Evolutionary conservation across 2,113 vertebrate species (phyloP).

Genomic region (Anhinga anhinga): DNA sequence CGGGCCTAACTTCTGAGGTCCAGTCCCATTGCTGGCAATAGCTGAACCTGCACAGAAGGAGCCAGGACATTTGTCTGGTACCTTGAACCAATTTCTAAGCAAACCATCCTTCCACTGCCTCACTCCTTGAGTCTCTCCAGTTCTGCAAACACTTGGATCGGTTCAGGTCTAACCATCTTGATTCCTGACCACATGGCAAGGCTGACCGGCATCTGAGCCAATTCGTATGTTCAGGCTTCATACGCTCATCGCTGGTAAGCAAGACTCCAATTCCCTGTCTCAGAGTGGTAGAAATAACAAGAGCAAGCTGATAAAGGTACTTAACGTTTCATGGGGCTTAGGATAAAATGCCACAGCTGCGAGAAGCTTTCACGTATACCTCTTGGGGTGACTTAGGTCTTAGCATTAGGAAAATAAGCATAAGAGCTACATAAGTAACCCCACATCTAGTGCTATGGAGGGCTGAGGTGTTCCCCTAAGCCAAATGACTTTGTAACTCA

Average conservation of each 20-base stretch:
- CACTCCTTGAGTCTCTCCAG: not conserved
- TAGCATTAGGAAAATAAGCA: not conserved
- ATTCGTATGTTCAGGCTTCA: not conserved
- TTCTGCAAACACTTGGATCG: not conserved
- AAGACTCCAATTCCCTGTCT: not conserved
- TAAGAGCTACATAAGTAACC: not conserved
- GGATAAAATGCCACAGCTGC: not conserved
- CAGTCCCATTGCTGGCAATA: not conserved
- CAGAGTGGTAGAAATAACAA: not conserved
- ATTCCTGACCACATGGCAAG: not conserved
- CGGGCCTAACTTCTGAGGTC: not conserved
- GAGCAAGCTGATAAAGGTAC: not conserved
- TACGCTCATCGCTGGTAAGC: not conserved
- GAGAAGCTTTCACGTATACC: not conserved
- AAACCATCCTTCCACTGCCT: not conserved
- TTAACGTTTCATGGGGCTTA: not conserved
- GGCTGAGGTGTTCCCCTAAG: not conserved
- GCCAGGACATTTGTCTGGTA: not conserved
- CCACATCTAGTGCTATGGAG: not conserved
- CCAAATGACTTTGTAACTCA: not conserved
- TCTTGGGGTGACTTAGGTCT: not conserved
- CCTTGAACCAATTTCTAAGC: not conserved
- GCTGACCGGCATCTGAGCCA: not conserved
- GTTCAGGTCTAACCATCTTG: not conserved
- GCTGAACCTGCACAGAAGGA: not conserved